A percentile compares a stretch with the other conserved stretches of the same genome.
Evolutionary conservation across 2,797 vertebrate species (phyloP).

Genomic region (Artibeus lituratus): DNA sequence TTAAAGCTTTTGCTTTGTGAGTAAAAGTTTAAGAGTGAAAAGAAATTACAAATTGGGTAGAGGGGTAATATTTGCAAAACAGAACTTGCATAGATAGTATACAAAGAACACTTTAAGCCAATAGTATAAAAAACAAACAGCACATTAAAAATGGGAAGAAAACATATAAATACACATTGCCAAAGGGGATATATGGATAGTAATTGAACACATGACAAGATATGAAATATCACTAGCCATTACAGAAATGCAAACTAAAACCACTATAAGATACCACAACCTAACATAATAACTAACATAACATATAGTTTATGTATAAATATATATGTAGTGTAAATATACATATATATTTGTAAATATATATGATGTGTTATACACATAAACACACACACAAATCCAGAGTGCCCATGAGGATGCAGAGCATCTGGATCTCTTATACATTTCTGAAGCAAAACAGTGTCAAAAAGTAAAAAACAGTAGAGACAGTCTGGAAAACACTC

Average conservation of each 20-base stretch:
- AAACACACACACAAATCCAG: not conserved
- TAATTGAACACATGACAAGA: not conserved
- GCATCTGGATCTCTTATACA: not conserved
- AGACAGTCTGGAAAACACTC: not conserved
- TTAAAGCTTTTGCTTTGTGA: not conserved
- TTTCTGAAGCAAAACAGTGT: not conserved
- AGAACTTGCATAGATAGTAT: not conserved
- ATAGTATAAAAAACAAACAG: not conserved
- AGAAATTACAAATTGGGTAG: not conserved
- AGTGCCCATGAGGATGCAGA: not conserved
- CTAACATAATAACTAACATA: not conserved
- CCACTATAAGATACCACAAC: not conserved
- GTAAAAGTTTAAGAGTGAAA: not conserved
- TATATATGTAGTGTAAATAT: too few relatives aligned
- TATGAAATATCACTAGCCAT: not conserved
- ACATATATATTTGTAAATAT: not conserved
- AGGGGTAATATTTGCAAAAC: not conserved
- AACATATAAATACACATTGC: not conserved
- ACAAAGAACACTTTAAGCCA: not conserved
- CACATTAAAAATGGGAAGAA: not conserved
- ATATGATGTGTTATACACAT: not conserved
- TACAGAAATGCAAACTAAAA: not conserved
- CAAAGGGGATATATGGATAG: not conserved
- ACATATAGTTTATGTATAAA: too few relatives aligned
- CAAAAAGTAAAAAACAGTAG: not conserved